Percentiles rank a stretch among this genome's conserved stretches.
Conservation (phyloP, 2,888 invertebrate species). For the Drosophila limbata region DNA sequence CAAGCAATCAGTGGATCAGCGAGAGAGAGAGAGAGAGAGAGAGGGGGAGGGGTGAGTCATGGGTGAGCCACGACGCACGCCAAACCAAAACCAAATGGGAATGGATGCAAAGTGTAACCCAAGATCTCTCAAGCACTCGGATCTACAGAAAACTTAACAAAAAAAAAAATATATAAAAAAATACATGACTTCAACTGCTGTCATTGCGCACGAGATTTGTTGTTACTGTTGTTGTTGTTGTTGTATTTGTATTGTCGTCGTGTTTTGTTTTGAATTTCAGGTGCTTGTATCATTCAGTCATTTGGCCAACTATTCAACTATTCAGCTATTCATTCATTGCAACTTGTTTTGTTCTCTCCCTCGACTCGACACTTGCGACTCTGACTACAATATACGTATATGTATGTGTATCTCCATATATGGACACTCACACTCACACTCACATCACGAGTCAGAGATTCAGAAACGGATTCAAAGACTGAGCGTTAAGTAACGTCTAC, state of each 20-base stretch:
- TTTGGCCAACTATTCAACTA: constrained; percentile 75
- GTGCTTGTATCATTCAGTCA: constrained; percentile 78
- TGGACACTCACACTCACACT: constrained; percentile 47
- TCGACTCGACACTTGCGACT: constrained; percentile 61
- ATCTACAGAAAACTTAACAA: constrained; percentile 19
- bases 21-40: constrained; percentile 22
- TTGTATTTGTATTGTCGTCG: constrained; percentile 39
- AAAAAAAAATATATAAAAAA: constrained; percentile 18
- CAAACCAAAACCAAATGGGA: constrained; percentile 60
- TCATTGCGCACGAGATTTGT: constrained; percentile 77
- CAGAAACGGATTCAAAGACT: constrained; percentile 32
- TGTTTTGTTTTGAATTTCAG: constrained; percentile 80
- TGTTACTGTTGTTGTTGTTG: constrained; percentile 15
- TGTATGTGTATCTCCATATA: constrained; percentile 43
- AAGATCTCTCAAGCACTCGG: constrained; percentile 58
- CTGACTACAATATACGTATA: constrained; percentile 32
- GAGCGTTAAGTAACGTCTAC: constrained; percentile 81
- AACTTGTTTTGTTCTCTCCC: constrained; percentile 71
- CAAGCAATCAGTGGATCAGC: constrained; percentile 82
- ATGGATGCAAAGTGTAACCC: constrained; percentile 70
- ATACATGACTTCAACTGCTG: constrained; percentile 78
- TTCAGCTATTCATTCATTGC: constrained; percentile 78
- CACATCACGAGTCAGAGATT: constrained; percentile 55
- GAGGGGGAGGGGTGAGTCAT: constrained; percentile 9
- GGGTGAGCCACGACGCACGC: constrained; percentile 79